Evolutionary conservation across 2,797 vertebrate species (phyloP), one percentile per base, ranked within the genome.

Genomic region (Rhabdophis nuchalis): DNA sequence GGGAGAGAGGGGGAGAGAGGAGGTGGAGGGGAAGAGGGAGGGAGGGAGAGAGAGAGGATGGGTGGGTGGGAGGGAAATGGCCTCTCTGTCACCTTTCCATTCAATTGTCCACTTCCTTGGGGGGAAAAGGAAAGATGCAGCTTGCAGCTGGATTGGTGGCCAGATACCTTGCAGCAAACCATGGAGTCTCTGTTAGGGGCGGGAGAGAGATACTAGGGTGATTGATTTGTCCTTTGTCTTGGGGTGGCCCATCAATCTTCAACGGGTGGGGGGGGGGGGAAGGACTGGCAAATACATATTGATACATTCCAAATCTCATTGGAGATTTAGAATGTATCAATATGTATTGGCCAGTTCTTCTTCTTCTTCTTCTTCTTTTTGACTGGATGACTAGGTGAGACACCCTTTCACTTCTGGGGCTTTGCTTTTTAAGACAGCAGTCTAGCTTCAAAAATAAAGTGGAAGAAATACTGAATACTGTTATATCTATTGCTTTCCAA

Each of bases 71-170:
- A 92, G n/a, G 87, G 92, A 94, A 94, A 96, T 82, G 93, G 89
- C 92, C 93, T 93, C 90, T 91, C 87, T 96, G 96, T 96, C 95
- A 96, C 94, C 96, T 95, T 92, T 1, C 27, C 92, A 91, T 95
- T 93, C 94, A 96, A 95, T 95, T 93, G 93, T 89, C 87, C 87
- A 93, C 89, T 95, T 96, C 94, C 94, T 95, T 92, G 93, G 93
- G 5, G 16, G 1, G 12, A 60, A 60, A 96, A 95, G 93, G 94
- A 93, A 96, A 96, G 27, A 91, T 92, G 91, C 92, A 90, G 77
- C 92, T 93, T 87, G 82, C 93, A 86, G 91, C 86, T 93, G 89
- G 94, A 93, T 90, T 94, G 93, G 91, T 91, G 93, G 89, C 90
- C 87, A 10, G 3, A 68, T 89, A 93, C 88, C 91, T 94, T 96